These are phyloP conservation scores for Acarapis woodi DNA, from an alignment of 1,140 invertebrate genomes.

Conservation along the genomic window DNA sequence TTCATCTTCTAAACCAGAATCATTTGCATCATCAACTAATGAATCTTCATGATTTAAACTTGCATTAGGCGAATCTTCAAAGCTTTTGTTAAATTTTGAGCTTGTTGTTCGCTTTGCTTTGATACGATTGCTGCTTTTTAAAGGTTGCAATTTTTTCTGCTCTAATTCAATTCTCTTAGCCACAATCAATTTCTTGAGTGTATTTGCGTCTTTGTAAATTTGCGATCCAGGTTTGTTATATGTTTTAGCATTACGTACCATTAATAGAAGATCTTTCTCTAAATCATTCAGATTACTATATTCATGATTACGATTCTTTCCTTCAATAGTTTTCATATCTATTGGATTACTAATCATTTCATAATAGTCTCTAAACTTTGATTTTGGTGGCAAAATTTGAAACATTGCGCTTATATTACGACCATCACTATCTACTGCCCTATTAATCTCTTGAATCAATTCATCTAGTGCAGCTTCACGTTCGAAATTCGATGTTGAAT, in stretches of 20 bases:
- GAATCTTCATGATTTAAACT: too few relatives aligned
- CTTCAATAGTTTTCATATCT: slow-evolving; percentile 70
- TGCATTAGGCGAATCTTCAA: too few relatives aligned
- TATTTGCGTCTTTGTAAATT: slow-evolving; percentile 83
- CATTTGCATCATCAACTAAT: background rate
- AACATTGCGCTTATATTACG: slow-evolving; percentile 49
- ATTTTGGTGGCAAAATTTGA: slow-evolving; percentile 48
- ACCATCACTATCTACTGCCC: slow-evolving; percentile 40
- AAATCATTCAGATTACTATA: slow-evolving; percentile 45
- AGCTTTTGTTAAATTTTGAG: too few relatives aligned
- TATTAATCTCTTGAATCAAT: slow-evolving; percentile 45
- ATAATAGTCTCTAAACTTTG: slow-evolving; percentile 83
- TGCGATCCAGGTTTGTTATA: slow-evolving; percentile 89
- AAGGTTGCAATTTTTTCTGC: slow-evolving; percentile 20
- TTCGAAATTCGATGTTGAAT: too few relatives aligned
- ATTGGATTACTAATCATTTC: slow-evolving; percentile 80
- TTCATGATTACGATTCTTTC: slow-evolving; percentile 54
- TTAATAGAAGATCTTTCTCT: slow-evolving; percentile 61
- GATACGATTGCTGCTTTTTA: slow-evolving; percentile 26
- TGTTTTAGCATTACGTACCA: slow-evolving; percentile 77
- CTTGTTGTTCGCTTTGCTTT: too few relatives aligned
- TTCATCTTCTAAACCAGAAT: slow-evolving; percentile 16
- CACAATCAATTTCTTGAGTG: slow-evolving; percentile 42
- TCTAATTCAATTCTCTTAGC: slow-evolving; percentile 33
- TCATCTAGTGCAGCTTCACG: slow-evolving; percentile 18